Conservation (phyloP, 1,140 invertebrate species). For the Drosophila navojoa region DNA sequence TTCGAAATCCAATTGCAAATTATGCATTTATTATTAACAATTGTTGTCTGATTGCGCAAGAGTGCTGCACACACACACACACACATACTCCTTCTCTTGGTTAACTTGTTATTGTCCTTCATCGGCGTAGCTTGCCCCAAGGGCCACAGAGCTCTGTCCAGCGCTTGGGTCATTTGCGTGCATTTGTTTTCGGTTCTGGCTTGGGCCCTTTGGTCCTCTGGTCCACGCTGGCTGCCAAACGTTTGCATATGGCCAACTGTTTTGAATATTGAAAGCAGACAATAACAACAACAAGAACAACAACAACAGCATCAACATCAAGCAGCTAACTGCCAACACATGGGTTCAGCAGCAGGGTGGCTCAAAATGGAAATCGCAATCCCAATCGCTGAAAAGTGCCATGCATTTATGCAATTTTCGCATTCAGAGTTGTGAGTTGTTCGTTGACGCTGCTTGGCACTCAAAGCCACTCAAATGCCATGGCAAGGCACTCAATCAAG, state of each 20-base stretch:
- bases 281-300: constrained; percentile 25
- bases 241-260: constrained; percentile 76
- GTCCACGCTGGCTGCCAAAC: constrained; percentile 55
- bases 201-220: constrained; percentile 20
- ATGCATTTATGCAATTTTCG: constrained; percentile 81
- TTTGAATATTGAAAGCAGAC: constrained; percentile 78
- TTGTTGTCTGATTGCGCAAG: constrained; percentile 75
- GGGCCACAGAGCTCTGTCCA: constrained; percentile 46
- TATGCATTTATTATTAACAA: constrained; percentile 83
- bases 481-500: constrained; percentile 78
- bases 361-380: constrained; percentile 55
- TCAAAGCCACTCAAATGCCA: constrained; percentile 78
- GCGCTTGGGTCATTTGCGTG: constrained; percentile 75
- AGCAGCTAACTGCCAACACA: constrained; percentile 14
- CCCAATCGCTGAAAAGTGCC: constrained; percentile 75
- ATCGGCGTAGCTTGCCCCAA: constrained; percentile 43
- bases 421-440: constrained; percentile 53
- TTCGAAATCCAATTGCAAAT: constrained; percentile 77
- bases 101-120: constrained; percentile 42
- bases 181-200: constrained; percentile 71
- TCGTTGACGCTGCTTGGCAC: constrained; percentile 59
- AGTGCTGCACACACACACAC: constrained; percentile 1
- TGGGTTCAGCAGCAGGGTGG: constrained; percentile 43
- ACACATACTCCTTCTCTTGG: not conserved
- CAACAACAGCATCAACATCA: constrained; percentile 12